A percentile compares a stretch with the other conserved stretches of the same genome.
These are phyloP conservation scores for Azorinus chamasolen DNA, from an alignment of 2,888 invertebrate genomes.

Conservation along the genomic window DNA sequence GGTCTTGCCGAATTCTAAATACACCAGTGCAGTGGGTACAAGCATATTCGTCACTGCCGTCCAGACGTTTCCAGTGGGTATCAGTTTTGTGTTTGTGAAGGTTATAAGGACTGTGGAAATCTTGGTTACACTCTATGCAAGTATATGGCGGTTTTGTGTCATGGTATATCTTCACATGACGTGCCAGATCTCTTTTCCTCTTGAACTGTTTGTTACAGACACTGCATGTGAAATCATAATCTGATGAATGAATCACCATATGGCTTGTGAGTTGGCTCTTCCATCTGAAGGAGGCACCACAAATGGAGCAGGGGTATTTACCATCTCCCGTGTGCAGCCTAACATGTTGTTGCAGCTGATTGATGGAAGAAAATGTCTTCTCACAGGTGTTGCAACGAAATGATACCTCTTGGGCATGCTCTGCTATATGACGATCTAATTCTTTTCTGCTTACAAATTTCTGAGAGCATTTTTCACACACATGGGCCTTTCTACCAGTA, in stretches of 20 bases:
- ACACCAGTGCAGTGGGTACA: slow-evolving; percentile 53
- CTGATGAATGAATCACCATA: slow-evolving; percentile 55
- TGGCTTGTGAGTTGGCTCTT: slow-evolving; percentile 60
- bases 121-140: slow-evolving; percentile 55
- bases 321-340: slow-evolving; percentile 54
- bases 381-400: slow-evolving; percentile 63
- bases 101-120: slow-evolving; percentile 52
- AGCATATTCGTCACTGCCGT: slow-evolving; percentile 22
- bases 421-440: slow-evolving; percentile 50
- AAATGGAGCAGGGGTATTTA: slow-evolving; percentile 46
- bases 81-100: slow-evolving; percentile 51
- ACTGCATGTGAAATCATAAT: slow-evolving; percentile 46
- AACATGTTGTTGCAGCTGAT: slow-evolving; percentile 56
- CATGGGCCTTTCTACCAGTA: slow-evolving; percentile 58
- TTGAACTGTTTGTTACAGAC: slow-evolving; percentile 57
- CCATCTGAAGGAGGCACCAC: slow-evolving; percentile 53
- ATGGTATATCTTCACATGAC: slow-evolving; percentile 58
- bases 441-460: slow-evolving; percentile 57
- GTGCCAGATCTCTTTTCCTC: slow-evolving; percentile 50
- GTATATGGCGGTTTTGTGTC: slow-evolving; percentile 61
- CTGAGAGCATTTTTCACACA: slow-evolving; percentile 50
- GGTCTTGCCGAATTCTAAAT: slow-evolving; percentile 43
- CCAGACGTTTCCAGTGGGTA: slow-evolving; percentile 38
- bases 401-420: slow-evolving; percentile 57
- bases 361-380: slow-evolving; percentile 52